Evolutionary conservation across 2,797 vertebrate genomes (phyloP), one percentile per base, ranked within the genome.

Genomic region (Parauchenoglanis ngamensis): DNA sequence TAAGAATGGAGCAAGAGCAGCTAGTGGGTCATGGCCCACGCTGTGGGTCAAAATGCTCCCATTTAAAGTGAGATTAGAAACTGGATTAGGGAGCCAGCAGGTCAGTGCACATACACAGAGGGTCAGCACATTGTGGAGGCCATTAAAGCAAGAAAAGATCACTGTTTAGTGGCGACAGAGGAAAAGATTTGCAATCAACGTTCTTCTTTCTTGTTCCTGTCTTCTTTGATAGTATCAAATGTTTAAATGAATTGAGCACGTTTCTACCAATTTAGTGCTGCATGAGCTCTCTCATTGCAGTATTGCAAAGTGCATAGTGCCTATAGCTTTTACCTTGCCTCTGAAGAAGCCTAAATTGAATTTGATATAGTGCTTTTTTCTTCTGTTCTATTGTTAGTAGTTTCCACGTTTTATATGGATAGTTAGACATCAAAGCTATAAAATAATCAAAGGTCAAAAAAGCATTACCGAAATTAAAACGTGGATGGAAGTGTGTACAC

Each of bases 21-120:
- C 70, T 57, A 84, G 67, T 52, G 79, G 90, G 89, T 92, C 90
- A 88, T 56, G 31, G 31, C 78, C 75, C 79, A 35, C 25, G 10
- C 83, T 75, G 76, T 35, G 86, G 87, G 86, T 92, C 89, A 91
- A 87, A 82, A 84, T 80, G 84, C 75, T 87, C 78, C 88, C 89
- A 91, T 91, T 91, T 92, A 87, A 56, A 52, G 70, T 59, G 57
- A 88, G 85, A 90, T 90, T 87, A 90, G 83, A 87, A 89, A 84
- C 67, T 85, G 82, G 81, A 92, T 88, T 89, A 89, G 70, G 57
- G 84, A 83, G 75, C 83, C 63, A 80, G 85, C 28, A 84, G 89
- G 85, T 91, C 89, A 87, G n/a, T 46, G 79, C 78, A 85, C 77
- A 88, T 84, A 88, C 80, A 87, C 63, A 57, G 59, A 89, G 70